These are phyloP conservation scores for Toxonevra muliebris DNA, from an alignment of 2,888 invertebrate genomes.

Conservation along the genomic window DNA sequence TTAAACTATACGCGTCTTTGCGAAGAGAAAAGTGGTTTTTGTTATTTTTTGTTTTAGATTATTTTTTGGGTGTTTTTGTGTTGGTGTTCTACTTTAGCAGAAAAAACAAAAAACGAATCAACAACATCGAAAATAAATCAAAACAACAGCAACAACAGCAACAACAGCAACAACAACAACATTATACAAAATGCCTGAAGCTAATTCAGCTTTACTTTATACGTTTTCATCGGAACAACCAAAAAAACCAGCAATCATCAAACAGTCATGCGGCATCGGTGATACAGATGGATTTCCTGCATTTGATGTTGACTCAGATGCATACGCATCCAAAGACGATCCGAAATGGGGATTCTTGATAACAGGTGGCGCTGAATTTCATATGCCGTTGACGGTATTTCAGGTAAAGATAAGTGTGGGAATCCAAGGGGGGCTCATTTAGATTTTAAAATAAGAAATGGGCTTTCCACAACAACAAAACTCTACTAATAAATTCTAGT, in stretches of 20 bases:
- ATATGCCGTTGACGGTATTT: constrained; percentile 66
- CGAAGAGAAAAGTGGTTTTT: no score
- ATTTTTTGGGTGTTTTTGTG: no score
- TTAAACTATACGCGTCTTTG: no score
- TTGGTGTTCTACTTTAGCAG: not conserved
- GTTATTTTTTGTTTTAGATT: no score
- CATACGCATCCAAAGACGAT: constrained; percentile 60
- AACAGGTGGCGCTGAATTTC: constrained; percentile 65
- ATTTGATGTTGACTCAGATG: constrained; percentile 61
- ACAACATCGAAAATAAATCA: constrained; percentile 25
- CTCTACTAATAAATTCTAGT: no score
- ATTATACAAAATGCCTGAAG: constrained; percentile 55
- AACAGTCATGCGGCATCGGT: constrained; percentile 62
- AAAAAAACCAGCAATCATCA: constrained; percentile 57
- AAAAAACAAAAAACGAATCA: constrained; percentile 33
- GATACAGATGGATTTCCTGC: constrained; percentile 64
- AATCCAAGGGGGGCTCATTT: no score
- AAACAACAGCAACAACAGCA: constrained; percentile 22
- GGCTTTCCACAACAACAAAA: no score
- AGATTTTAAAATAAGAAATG: no score
- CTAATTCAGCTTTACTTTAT: constrained; percentile 45
- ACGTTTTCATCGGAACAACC: constrained; percentile 55
- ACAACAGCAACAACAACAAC: constrained; percentile 17
- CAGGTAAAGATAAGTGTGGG: constrained; percentile 63
- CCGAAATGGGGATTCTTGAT: constrained; percentile 65